phyloP scores from a whole-genome alignment of 2,797 vertebrate genomes.

The Alectoris magna region DNA sequence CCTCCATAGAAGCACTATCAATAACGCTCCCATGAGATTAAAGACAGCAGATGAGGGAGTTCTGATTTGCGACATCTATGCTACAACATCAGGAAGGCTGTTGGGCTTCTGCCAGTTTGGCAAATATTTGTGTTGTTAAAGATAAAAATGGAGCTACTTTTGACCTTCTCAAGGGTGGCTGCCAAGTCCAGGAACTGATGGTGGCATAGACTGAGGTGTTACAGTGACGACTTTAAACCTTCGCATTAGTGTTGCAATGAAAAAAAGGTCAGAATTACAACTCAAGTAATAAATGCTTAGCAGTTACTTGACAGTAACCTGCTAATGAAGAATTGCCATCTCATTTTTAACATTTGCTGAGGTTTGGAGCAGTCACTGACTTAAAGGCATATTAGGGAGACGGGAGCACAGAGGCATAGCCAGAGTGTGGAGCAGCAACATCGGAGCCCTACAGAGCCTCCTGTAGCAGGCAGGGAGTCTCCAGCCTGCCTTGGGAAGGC shows the following conservation, averaged over 20 bases:
- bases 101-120: background rate
- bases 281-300: background rate
- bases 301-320: background rate
- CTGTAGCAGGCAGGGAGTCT: accelerated
- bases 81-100: background rate
- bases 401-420: background rate
- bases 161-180: background rate
- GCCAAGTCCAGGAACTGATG: background rate
- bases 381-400: background rate
- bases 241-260: background rate
- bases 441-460: background rate
- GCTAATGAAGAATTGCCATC: background rate
- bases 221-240: background rate
- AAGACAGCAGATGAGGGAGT: background rate
- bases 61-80: background rate
- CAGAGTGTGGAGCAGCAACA: accelerated
- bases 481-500: background rate
- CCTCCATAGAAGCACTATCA: background rate
- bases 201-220: background rate
- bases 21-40: background rate
- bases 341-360: background rate
- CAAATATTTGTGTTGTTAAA: background rate
- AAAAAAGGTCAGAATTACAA: background rate
- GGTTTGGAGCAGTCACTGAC: background rate
- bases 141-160: background rate